Evolutionary conservation across 2,797 vertebrate genomes (phyloP).

Genomic region (Morus bassanus): DNA sequence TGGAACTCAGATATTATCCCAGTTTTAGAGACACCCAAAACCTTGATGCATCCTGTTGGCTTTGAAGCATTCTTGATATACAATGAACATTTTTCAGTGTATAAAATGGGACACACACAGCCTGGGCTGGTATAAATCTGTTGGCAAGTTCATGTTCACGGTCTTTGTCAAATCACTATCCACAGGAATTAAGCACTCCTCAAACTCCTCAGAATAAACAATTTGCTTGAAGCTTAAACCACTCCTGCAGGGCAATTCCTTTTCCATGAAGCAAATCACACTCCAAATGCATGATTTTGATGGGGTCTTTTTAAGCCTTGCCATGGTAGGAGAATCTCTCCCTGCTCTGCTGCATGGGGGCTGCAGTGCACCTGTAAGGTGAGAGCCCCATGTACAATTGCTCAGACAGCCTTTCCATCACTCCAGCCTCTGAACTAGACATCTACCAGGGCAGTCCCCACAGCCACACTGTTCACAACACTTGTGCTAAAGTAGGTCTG

Average conservation of each 20-base stretch:
- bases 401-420: neutral
- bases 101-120: neutral
- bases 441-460: neutral
- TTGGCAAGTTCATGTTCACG: neutral
- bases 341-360: neutral
- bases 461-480: neutral
- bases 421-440: neutral
- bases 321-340: neutral
- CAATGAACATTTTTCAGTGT: neutral
- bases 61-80: neutral
- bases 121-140: neutral
- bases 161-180: neutral
- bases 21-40: neutral
- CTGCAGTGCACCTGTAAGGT: rapidly evolving
- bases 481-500: neutral
- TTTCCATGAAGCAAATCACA: neutral
- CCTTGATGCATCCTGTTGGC: neutral
- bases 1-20: neutral
- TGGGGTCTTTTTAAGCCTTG: neutral
- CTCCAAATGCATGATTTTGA: rapidly evolving
- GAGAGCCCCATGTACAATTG: neutral
- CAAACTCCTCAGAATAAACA: neutral
- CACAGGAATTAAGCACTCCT: neutral
- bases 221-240: neutral
- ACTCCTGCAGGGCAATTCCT: neutral